Evolutionary conservation across 2,888 invertebrate genomes (phyloP).

Genomic region (Brenthis daphne): DNA sequence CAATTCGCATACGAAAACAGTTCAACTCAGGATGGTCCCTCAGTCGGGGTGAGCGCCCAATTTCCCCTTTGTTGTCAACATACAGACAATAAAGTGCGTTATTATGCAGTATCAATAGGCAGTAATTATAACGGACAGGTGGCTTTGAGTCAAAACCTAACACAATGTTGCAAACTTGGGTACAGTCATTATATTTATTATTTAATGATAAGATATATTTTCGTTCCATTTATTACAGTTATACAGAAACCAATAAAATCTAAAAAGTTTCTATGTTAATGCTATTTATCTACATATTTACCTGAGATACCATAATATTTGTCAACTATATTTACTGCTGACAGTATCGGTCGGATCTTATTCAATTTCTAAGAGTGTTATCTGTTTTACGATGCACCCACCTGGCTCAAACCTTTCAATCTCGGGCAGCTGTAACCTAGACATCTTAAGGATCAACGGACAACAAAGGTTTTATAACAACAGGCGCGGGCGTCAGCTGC

Average conservation of each 20-base stretch:
- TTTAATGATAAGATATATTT: background rate
- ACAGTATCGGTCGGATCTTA: conserved; percentile 6
- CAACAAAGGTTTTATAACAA: conserved; percentile 58
- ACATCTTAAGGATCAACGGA: conserved; percentile 53
- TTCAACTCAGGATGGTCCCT: conserved; percentile 11
- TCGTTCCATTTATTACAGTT: background rate
- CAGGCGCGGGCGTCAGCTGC: conserved; percentile 70
- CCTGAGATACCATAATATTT: background rate
- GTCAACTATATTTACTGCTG: background rate
- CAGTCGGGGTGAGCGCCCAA: conserved; percentile 31
- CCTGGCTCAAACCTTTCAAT: conserved; percentile 65
- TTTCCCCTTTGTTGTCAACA: conserved; percentile 41
- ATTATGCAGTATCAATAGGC: conserved; percentile 37
- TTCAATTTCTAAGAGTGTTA: conserved; percentile 16
- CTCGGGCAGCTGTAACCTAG: conserved; percentile 66
- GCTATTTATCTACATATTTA: too few relatives aligned
- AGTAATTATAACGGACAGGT: conserved; percentile 45
- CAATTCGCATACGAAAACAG: conserved; percentile 12
- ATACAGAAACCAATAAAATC: background rate
- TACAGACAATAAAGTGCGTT: conserved; percentile 34
- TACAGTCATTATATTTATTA: conserved; percentile 18
- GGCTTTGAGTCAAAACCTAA: conserved; percentile 39
- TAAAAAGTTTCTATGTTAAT: background rate
- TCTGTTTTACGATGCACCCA: conserved; percentile 53
- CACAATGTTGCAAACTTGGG: conserved; percentile 41